phyloP scores from a whole-genome alignment of 1,140 invertebrate species.

The Neodiprion fabricii region DNA sequence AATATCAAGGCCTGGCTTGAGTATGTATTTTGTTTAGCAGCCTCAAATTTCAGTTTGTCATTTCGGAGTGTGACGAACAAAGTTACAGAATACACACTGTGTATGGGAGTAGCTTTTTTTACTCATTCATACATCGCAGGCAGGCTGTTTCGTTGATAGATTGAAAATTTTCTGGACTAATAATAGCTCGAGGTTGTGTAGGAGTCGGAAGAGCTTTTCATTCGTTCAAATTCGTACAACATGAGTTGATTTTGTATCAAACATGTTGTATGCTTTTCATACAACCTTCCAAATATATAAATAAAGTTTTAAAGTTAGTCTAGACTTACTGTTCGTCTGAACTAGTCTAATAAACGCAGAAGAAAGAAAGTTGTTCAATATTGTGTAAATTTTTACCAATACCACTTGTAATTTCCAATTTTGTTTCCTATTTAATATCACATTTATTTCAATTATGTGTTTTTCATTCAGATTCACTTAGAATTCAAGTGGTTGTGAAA shows the following conservation, averaged over 20 bases:
- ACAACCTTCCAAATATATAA: background rate
- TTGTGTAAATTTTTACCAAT: background rate
- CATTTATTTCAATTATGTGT: background rate
- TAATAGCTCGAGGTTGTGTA: background rate
- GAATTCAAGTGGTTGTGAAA: background rate
- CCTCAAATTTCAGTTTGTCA: no score
- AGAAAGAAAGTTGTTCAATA: background rate
- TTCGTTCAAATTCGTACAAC: conserved; percentile 8
- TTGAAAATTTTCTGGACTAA: conserved; percentile 5
- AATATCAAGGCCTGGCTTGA: no score
- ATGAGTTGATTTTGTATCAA: background rate
- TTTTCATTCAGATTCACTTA: background rate
- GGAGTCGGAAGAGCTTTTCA: conserved; percentile 1
- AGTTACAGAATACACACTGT: no score
- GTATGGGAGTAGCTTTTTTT: background rate
- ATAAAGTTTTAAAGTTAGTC: background rate
- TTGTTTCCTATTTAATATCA: background rate
- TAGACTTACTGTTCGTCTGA: background rate
- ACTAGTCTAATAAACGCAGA: background rate
- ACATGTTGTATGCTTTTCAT: background rate
- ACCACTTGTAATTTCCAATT: background rate
- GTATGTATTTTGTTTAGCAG: no score
- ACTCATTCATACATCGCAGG: background rate
- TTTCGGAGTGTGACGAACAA: no score
- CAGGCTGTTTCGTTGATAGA: conserved; percentile 11